Conservation (phyloP, 1,140 invertebrate genomes). For the Archivesica marissinica region DNA sequence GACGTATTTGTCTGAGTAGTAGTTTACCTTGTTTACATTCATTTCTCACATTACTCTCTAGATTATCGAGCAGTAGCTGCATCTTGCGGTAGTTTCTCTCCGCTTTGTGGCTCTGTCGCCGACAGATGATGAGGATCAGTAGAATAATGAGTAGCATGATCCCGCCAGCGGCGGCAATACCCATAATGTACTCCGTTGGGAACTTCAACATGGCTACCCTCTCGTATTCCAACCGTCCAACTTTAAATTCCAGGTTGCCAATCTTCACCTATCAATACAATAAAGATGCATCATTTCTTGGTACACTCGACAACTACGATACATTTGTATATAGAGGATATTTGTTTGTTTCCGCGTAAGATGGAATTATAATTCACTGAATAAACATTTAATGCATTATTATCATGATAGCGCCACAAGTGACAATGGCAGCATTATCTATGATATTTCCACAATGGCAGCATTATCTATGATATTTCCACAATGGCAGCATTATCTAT, state of each 20-base stretch:
- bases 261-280: conserved; percentile 88
- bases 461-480: too few relatives aligned
- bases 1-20: too few relatives aligned
- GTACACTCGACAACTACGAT: too few relatives aligned
- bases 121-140: conserved; percentile 92
- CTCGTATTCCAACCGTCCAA: conserved; percentile 94
- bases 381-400: too few relatives aligned
- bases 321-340: too few relatives aligned
- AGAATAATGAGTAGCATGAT: conserved; percentile 93
- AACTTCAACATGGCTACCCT: conserved; percentile 93
- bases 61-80: conserved; percentile 99
- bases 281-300: too few relatives aligned
- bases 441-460: too few relatives aligned
- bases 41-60: conserved; percentile 98
- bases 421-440: too few relatives aligned
- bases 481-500: too few relatives aligned
- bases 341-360: too few relatives aligned
- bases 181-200: conserved; percentile 85
- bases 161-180: conserved; percentile 87
- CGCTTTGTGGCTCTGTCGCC: conserved; percentile 96
- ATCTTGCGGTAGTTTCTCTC: conserved; percentile 98
- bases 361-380: too few relatives aligned
- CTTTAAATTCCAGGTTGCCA: conserved; percentile 93
- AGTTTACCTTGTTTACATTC: conserved; percentile 96
- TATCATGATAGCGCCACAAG: too few relatives aligned